Evolutionary conservation across 2,113 vertebrate genomes (phyloP), one percentile per base, ranked within the genome.

Genomic region (Calonectris borealis): DNA sequence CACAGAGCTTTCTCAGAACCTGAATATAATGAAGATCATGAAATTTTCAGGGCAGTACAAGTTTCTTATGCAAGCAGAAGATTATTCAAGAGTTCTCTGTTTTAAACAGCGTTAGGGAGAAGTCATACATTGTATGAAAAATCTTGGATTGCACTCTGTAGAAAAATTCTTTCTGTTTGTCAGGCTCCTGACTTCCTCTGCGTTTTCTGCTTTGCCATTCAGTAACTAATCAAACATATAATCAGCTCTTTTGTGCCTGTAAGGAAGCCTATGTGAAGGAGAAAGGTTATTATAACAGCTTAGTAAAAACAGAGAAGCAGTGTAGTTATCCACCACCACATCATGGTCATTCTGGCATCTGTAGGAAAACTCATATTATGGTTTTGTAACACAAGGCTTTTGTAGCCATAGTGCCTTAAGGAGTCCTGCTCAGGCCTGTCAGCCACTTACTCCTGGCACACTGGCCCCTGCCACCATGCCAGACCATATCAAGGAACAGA

Each of bases 391-490:
- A 79, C 61, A 69, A 76, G 34, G 38, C 15, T 79, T 42, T 64
- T 24, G 48, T 76, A 58, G 42, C 64, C 78, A 34, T 8, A 68
- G 7, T 42, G 32, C 16, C 65, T 75, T 55, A 71, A 68, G 52
- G 6, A 79, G 17, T 16, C 42, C 34, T 62, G 34, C 44, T 75
- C 18, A 46, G 44, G 44, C 24, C 48, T 72, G 48, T 11, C 32
- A 92, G 29, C 20, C 61, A 20, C 81, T 16, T 84, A 64, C 15
- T 78, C 40, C 65, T 21, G 54, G 57, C 82, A 68, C 29, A 10
- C 13, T 38, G 32, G n/a, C 5, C 40, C 32, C 16, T 0, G 0
- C 34, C 65, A 48, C 32, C 7, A 26, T 9, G 10, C 11, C 64
- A 82, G 65, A 51, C 19, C 46, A 19, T 60, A 64, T 13, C 9